A percentile compares a stretch with the other conserved stretches of the same genome.
These are phyloP conservation scores for Enteromius afrohamiltoni DNA, from an alignment of 2,797 vertebrate species.

Conservation along the genomic window DNA sequence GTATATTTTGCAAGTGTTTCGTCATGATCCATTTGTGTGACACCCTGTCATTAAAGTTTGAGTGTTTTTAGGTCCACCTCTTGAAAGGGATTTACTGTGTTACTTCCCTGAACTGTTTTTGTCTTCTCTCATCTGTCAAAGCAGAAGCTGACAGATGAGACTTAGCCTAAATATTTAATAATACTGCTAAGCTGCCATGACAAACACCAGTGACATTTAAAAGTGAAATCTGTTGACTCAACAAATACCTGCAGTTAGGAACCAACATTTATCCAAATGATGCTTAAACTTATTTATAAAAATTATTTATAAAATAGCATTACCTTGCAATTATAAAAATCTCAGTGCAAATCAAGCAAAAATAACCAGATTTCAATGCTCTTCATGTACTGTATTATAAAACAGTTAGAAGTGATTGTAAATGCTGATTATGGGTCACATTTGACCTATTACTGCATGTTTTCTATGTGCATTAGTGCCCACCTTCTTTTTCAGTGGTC, in stretches of 20 bases:
- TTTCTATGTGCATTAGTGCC: no score
- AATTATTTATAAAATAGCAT: background rate
- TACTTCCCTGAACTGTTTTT: slow-evolving; percentile 39
- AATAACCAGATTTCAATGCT: background rate
- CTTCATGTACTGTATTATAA: background rate
- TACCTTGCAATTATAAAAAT: background rate
- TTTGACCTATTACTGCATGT: background rate
- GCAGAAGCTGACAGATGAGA: slow-evolving; percentile 31
- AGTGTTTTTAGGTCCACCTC: slow-evolving; percentile 19
- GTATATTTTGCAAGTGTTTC: background rate
- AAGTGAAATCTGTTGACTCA: slow-evolving; percentile 31
- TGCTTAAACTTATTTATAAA: background rate
- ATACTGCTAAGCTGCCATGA: slow-evolving; percentile 4
- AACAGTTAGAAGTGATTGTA: background rate
- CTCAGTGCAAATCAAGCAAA: background rate
- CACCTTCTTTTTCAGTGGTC: background rate
- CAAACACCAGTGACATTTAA: slow-evolving; percentile 22
- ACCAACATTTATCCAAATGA: background rate
- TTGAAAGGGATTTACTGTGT: slow-evolving; percentile 18
- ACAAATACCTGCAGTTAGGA: slow-evolving; percentile 27
- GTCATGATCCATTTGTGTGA: slow-evolving; percentile 1
- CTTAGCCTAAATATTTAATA: slow-evolving; percentile 43
- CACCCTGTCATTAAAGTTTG: slow-evolving; percentile 14
- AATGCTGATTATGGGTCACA: background rate
- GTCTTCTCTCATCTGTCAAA: slow-evolving; percentile 33